Evolutionary conservation across 2,113 vertebrate species (phyloP), one percentile per base, ranked within the genome.

Genomic region (Dendrocopos noguchii): DNA sequence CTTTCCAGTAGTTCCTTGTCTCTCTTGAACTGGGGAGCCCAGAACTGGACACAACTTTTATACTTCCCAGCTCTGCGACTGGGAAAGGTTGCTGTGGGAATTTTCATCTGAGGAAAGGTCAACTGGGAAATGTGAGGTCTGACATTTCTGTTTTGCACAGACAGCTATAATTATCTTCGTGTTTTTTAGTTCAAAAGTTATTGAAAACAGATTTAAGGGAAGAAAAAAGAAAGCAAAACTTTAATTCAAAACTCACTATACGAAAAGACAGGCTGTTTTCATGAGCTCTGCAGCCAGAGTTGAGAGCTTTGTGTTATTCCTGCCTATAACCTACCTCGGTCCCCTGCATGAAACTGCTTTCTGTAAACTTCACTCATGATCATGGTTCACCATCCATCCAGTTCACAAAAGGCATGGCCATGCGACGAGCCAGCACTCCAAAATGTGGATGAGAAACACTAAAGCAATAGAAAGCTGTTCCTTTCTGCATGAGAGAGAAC

Each of bases 161-260:
- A 91, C 91, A 89, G 86, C 94, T 96, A 21, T 95, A 97, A 97
- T 96, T 96, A 91, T 88, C 84, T 42, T 95, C 94, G 90, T 95
- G 64, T 76, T 96, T 93, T 97, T 94, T 91, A 92, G 87, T 67
- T 88, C 65, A 21, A 29, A 29, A 47, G 68, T 94, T 94, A 97
- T 87, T 96, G 90, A 94, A 95, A 96, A 88, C 95, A 95, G 88
- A 90, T 88, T 95, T 55, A 78, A 73, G 56, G n/a, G 10, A 36
- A 80, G 72, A 57, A 80, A 81, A 92, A 90, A 80, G 79, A 72
- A 72, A 91, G 91, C 77, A 90, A 92, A 91, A 94, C 85, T 90
- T 88, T 71, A 91, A 92, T 95, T 93, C 76, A 74, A 84, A 91
- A 70, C 76, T 94, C 79, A n/a, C 88, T 80, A 73, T 74, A 67